Conservation (phyloP, 2,888 invertebrate genomes). For the Pyralis farinalis region DNA sequence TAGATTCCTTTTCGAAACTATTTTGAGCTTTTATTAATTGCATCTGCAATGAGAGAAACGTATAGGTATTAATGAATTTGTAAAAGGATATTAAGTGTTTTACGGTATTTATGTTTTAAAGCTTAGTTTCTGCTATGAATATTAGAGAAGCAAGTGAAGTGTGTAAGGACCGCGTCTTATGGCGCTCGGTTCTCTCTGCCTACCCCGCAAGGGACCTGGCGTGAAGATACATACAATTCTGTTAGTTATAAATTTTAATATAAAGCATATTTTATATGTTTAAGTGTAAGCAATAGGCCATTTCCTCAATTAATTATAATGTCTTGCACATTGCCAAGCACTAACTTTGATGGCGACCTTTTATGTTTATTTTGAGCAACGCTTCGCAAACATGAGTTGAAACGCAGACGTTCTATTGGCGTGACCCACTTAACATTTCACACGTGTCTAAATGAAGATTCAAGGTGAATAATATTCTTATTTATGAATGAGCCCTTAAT, state of each 20-base stretch:
- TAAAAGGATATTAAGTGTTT: too few species aligned
- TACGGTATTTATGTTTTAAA: too few species aligned
- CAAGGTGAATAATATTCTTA: conserved; percentile 33
- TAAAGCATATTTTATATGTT: conserved; percentile 1
- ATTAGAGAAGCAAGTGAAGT: too few species aligned
- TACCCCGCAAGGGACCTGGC: too few species aligned
- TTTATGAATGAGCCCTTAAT: conserved; percentile 1
- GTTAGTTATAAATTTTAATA: too few species aligned
- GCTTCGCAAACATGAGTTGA: conserved; percentile 42
- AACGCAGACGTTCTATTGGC: conserved; percentile 44
- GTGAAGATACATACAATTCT: too few species aligned
- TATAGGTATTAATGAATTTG: too few species aligned
- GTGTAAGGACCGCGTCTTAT: too few species aligned
- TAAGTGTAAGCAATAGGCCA: conserved; percentile 36
- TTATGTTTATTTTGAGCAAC: conserved; percentile 64
- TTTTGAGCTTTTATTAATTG: conserved; percentile 77
- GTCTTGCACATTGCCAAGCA: conserved; percentile 53
- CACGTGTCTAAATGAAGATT: conserved; percentile 25
- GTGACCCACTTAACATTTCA: conserved; percentile 54
- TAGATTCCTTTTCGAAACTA: conserved; percentile 77
- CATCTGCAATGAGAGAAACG: too few species aligned
- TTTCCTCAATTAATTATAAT: conserved; percentile 66
- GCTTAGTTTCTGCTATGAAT: too few species aligned
- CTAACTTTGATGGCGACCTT: conserved; percentile 63
- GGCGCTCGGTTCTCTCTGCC: too few species aligned